Evolutionary conservation across 2,888 invertebrate genomes (phyloP).

Genomic region (Erannis defoliaria): DNA sequence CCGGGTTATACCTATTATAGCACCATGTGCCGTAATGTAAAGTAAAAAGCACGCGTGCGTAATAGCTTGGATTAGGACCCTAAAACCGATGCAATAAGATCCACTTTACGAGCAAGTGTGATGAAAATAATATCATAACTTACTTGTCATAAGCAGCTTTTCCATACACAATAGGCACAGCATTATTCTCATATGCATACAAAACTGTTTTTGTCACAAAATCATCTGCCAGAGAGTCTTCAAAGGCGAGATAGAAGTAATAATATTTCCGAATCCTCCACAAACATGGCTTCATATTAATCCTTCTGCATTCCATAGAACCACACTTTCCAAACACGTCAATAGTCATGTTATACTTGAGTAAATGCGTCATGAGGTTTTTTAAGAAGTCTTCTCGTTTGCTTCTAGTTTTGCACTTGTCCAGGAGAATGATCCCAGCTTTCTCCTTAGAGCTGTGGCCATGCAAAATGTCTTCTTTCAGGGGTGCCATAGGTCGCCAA

Average conservation of each 20-base stretch:
- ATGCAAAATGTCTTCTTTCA: conserved; percentile 48
- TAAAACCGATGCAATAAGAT: too few relatives aligned
- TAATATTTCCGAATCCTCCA: conserved; percentile 84
- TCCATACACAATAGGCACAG: conserved; percentile 89
- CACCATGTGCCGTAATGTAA: too few relatives aligned
- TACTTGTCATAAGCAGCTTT: conserved; percentile 86
- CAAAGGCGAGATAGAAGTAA: conserved; percentile 90
- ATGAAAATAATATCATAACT: background rate
- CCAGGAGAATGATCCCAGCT: conserved; percentile 70
- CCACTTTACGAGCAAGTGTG: too few relatives aligned
- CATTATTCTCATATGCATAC: conserved; percentile 83
- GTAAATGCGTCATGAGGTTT: conserved; percentile 76
- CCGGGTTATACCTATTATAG: too few relatives aligned
- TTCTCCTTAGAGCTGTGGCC: conserved; percentile 61
- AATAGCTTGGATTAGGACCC: too few relatives aligned
- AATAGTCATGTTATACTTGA: conserved; percentile 66
- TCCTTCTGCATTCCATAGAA: conserved; percentile 58
- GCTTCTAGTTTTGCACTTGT: conserved; percentile 66
- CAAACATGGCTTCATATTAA: conserved; percentile 65
- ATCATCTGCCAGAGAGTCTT: conserved; percentile 89
- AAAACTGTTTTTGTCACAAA: conserved; percentile 80
- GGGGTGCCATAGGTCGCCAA: conserved; percentile 59
- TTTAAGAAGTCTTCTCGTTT: conserved; percentile 62
- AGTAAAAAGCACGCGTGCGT: too few relatives aligned
- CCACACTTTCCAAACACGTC: conserved; percentile 87